Conservation (phyloP, 2,797 vertebrate genomes). For the Halcyon badia region DNA sequence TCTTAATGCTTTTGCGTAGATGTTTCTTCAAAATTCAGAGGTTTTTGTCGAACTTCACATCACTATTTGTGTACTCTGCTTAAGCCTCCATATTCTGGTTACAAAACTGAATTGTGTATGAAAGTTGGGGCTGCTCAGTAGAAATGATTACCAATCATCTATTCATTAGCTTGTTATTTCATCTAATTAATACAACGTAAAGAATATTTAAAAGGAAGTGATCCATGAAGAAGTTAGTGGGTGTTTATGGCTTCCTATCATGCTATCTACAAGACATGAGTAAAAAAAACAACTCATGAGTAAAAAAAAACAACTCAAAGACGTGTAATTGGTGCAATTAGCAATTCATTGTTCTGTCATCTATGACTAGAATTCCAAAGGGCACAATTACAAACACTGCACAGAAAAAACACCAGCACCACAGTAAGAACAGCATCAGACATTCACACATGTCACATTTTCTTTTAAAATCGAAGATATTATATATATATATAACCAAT, state of each 20-base stretch:
- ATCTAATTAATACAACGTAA: neutral
- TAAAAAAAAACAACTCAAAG: neutral
- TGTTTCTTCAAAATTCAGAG: neutral
- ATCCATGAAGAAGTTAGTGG: neutral
- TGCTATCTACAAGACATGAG: neutral
- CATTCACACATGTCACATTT: neutral
- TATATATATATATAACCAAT: neutral
- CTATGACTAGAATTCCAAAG: neutral
- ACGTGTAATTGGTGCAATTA: neutral
- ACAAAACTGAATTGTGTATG: neutral
- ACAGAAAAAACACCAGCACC: neutral
- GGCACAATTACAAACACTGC: neutral
- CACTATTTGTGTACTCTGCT: neutral
- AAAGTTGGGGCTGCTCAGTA: neutral
- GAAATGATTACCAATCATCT: neutral
- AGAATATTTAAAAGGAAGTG: constrained; percentile 6
- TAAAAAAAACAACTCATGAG: neutral
- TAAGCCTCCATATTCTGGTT: neutral
- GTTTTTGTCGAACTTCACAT: neutral
- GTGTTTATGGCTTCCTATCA: neutral
- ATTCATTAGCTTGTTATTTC: neutral
- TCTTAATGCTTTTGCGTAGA: neutral
- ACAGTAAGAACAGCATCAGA: neutral
- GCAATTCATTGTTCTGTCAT: neutral
- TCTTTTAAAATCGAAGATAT: neutral